Evolutionary conservation across 2,113 vertebrate species (phyloP), one percentile per base, ranked within the genome.

Genomic region (Micromys minutus): DNA sequence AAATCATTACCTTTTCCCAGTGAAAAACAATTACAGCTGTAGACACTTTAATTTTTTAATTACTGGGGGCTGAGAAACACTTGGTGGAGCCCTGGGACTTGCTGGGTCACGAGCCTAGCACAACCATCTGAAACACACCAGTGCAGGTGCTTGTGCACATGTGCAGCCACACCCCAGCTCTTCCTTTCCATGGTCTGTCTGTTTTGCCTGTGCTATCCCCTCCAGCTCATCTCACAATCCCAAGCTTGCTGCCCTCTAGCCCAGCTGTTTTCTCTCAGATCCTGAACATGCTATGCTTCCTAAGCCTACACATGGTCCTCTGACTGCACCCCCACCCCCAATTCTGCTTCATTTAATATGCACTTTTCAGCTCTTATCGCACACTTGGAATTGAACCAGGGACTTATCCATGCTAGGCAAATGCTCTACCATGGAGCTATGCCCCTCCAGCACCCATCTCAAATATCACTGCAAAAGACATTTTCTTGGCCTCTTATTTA

Each of bases 1-100:
- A 52, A 96, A 94, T 31, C 93, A 89, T 86, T 72, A 96, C 81
- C 85, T 85, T 96, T 77, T 77, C 88, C 71, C 31, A n/a, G 87
- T 80, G 65, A 96, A 90, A 97, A 91, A 26, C 80, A 96, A 47
- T 91, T 42, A 87, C 59, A 45, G 91, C 13, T 63, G 21, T 0
- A 90, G 42, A 61, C 52, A 87, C 52, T 61, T 87, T 7, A 16
- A 47, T 69, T 31, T 34, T 75, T 13, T 84, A 87, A 87, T 88
- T 94, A 94, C 52, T 50, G 77, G 39, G 42, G 31, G 61, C 29
- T 47, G 61, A 67, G 83, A 67, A 57, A 67, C 3, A 61, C 81
- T 19, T 26, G 57, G 15, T 29, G n/a, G 47, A 36, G 22, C 79
- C 79, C 77, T 59, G 79, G 34, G 55, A 21, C 34, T 8, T 59